Conservation (phyloP, 2,888 invertebrate genomes). For the Drosophila pullipes region DNA sequence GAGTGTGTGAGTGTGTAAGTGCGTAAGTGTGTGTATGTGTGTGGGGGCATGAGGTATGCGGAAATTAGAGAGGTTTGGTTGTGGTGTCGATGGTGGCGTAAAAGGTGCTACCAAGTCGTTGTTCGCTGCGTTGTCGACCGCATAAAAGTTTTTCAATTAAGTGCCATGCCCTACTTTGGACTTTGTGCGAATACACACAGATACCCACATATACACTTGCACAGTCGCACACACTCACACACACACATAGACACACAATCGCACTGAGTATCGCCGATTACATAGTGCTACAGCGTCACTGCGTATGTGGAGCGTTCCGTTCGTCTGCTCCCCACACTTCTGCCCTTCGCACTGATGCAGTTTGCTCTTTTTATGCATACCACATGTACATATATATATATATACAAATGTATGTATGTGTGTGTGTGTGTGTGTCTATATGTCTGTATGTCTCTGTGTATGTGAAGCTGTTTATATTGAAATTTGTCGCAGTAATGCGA, state of each 20-base stretch:
- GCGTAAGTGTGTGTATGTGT: neutral
- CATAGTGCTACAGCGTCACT: constrained; percentile 52
- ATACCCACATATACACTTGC: constrained; percentile 13
- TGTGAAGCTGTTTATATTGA: constrained; percentile 43
- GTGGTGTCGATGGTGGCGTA: constrained; percentile 22
- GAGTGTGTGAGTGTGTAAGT: constrained; percentile 1
- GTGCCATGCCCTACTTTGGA: constrained; percentile 73
- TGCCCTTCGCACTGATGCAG: neutral
- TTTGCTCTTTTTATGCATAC: constrained; percentile 13
- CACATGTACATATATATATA: neutral
- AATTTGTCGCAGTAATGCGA: constrained; percentile 45
- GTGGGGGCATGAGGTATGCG: neutral
- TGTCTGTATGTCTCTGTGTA: neutral
- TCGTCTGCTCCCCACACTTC: constrained; percentile 4
- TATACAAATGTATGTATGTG: neutral
- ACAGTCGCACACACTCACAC: constrained; percentile 19
- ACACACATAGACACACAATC: constrained; percentile 20
- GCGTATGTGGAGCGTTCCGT: constrained; percentile 48
- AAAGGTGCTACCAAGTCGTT: constrained; percentile 39
- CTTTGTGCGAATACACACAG: constrained; percentile 40
- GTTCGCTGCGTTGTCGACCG: constrained; percentile 65
- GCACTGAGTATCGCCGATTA: constrained; percentile 52
- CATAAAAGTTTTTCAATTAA: constrained; percentile 74
- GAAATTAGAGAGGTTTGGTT: constrained; percentile 1
- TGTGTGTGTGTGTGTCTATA: neutral